These are phyloP conservation scores for Lytechinus pictus DNA, from an alignment of 35 echinoderm and acorn worm species.

Conservation along the genomic window DNA sequence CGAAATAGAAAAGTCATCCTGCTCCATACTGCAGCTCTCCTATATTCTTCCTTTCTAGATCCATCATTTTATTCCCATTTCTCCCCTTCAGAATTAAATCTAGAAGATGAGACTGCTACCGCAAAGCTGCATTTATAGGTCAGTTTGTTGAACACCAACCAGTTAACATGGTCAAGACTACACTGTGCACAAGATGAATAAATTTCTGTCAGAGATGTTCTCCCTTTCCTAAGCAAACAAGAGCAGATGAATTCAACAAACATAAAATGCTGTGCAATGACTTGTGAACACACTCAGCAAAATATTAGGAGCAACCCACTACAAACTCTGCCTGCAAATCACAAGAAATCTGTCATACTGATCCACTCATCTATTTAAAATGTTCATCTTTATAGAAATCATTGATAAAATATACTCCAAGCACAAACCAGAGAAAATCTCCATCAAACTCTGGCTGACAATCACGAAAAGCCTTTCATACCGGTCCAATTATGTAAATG, in stretches of 20 bases:
- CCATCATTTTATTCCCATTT: not conserved
- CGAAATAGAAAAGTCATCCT: not conserved
- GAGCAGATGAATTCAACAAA: not conserved
- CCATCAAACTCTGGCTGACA: not conserved
- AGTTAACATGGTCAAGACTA: not conserved
- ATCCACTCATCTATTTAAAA: not conserved
- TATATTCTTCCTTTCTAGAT: not conserved
- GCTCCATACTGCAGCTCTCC: not conserved
- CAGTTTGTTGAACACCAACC: not conserved
- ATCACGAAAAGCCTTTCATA: not conserved
- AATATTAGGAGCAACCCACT: not conserved
- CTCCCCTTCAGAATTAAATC: not conserved
- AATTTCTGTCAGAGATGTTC: not conserved
- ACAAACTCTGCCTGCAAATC: no score
- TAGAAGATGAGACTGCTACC: not conserved
- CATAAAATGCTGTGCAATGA: not conserved
- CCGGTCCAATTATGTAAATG: not conserved
- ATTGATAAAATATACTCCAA: no score
- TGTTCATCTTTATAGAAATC: not conserved
- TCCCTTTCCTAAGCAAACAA: not conserved
- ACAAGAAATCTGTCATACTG: no score
- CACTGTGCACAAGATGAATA: not conserved
- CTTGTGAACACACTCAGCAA: not conserved
- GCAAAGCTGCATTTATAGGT: not conserved
- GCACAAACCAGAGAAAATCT: no score